Base-by-base conservation (phyloP, 2,888 invertebrate species). In the Tenthredo amoena region DNA sequence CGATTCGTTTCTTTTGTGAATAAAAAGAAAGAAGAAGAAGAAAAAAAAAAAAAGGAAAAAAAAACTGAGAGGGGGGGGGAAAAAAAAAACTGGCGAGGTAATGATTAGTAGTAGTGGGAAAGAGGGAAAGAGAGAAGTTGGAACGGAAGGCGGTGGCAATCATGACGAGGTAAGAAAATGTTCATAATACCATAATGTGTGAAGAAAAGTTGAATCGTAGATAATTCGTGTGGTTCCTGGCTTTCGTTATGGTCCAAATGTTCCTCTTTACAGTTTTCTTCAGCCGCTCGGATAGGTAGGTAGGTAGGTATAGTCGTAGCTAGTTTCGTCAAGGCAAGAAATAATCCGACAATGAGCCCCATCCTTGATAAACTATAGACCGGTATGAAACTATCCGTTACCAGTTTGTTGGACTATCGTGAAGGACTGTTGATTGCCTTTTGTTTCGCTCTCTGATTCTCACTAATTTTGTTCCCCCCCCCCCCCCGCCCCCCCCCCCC, bases 121-220 rank as follows among this genome's bases (percentile, higher is more conserved):
- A 86, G 82, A 77, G 87, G 86, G 85, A 83, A 40, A 86, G 83
- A 85, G 43, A 79, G 62, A 81, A 62, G 81, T 81, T 26, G n/a
- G 18, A 40, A 12, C 58, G 55, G 81, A 65, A 81, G 71, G 37
- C 81, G 68, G 68, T 85, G 85, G 85, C 85, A 85, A 93, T 92
- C 92, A 91, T 92, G 92, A 92, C 93, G 90, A 90, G 90, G 92
- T 92, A 91, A 91, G 89, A 91, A 90, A 91, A 92, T 91, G 92
- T 91, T 93, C 92, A 91, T 92, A 92, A 92, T 90, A 89, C 92
- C 92, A 91, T 92, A 92, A 91, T 90, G 88, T 91, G 92, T 89
- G 88, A 87, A 88, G 90, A 90, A 90, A 90, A 92, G 89, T 88
- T 89, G 90, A 91, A 90, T 89, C 89, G 89, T 86, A 89, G 88